phyloP scores from a whole-genome alignment of 2,113 vertebrate species.

The Platysternon megacephalum region DNA sequence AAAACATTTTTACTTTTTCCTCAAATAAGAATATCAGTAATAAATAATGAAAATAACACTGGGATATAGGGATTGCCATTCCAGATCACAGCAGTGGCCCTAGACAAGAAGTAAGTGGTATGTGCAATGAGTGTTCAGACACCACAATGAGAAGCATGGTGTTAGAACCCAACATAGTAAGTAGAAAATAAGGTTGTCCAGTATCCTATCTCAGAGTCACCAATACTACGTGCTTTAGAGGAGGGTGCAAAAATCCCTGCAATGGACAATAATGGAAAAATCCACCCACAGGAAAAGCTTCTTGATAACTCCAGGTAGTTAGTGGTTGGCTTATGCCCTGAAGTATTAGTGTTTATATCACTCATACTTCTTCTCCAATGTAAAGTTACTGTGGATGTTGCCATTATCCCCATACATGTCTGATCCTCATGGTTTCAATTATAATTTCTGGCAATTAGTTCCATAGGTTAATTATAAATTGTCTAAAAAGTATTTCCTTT shows the following conservation, averaged over 20 bases:
- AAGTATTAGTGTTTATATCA: neutral
- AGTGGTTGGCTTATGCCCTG: neutral
- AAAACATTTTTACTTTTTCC: neutral
- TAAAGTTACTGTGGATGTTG: neutral
- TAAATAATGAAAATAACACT: neutral
- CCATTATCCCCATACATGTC: neutral
- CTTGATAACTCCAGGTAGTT: neutral
- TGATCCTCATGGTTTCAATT: neutral
- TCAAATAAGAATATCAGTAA: neutral
- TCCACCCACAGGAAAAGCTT: neutral
- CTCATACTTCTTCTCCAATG: neutral
- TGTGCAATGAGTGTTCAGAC: neutral
- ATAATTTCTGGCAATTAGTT: neutral
- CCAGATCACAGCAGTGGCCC: rapidly evolving
- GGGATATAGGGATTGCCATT: neutral
- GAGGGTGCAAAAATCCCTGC: neutral
- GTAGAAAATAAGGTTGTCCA: neutral
- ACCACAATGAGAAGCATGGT: neutral
- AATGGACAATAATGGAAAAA: neutral
- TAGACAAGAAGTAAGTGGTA: neutral
- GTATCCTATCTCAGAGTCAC: neutral
- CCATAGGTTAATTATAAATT: rapidly evolving
- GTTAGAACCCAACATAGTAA: neutral
- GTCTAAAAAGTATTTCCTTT: neutral
- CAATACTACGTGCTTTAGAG: neutral